A percentile compares a stretch with the other conserved stretches of the same genome.
Conservation (phyloP, 2,888 invertebrate species). For the Hylaea fasciaria region DNA sequence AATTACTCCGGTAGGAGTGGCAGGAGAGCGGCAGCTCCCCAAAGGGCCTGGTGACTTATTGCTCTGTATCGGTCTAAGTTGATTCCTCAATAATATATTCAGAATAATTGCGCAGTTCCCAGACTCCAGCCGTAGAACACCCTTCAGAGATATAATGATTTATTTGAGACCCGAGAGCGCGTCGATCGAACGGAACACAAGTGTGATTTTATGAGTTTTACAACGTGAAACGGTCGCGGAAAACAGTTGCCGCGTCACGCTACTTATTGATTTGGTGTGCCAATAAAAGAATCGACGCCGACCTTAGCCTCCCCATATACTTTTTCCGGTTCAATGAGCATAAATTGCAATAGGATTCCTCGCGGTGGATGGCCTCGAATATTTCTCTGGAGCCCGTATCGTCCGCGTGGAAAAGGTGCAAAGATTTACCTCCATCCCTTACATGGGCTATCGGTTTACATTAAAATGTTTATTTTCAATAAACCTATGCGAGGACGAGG, state of each 20-base stretch:
- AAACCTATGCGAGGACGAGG: slow-evolving; percentile 52
- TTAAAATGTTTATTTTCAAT: slow-evolving; percentile 72
- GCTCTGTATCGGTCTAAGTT: slow-evolving; percentile 59
- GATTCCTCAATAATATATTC: slow-evolving; percentile 77
- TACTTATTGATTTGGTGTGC: slow-evolving; percentile 76
- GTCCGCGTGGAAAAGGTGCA: slow-evolving; percentile 69
- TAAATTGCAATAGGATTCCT: slow-evolving; percentile 84
- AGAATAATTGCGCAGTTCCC: slow-evolving; percentile 72
- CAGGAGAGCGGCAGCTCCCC: slow-evolving; percentile 62
- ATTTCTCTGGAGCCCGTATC: slow-evolving; percentile 69
- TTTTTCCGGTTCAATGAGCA: slow-evolving; percentile 81
- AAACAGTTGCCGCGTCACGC: slow-evolving; percentile 68
- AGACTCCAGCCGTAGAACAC: slow-evolving; percentile 57
- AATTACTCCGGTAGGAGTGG: slow-evolving; percentile 76
- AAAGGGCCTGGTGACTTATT: slow-evolving; percentile 77
- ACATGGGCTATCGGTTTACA: slow-evolving; percentile 63
- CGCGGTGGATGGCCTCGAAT: slow-evolving; percentile 73
- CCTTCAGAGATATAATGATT: slow-evolving; percentile 60
- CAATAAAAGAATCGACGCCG: slow-evolving; percentile 80
- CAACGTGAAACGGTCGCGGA: slow-evolving; percentile 50
- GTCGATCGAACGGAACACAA: slow-evolving; percentile 46
- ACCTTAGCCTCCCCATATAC: slow-evolving; percentile 79
- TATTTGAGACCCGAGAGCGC: slow-evolving; percentile 44
- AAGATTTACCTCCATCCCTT: slow-evolving; percentile 72
- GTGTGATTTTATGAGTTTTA: slow-evolving; percentile 59